phyloP scores from a whole-genome alignment of 2,888 invertebrate genomes.

The Spatulosminthurus flaviceps region DNA sequence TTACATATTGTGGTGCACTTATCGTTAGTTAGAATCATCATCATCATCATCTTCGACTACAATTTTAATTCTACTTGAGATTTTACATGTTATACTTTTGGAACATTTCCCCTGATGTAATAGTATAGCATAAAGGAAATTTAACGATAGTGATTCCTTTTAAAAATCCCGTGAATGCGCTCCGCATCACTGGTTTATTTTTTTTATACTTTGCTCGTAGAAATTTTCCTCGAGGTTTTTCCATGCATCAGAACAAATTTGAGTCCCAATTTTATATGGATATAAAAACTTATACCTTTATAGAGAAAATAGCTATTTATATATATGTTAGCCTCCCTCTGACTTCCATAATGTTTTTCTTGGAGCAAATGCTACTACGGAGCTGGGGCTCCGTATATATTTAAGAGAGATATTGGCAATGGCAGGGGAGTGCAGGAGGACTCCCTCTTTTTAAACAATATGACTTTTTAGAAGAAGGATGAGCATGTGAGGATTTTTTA shows the following conservation, averaged over 20 bases:
- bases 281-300: too few species aligned
- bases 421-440: background rate
- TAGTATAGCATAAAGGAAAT: background rate
- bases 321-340: too few species aligned
- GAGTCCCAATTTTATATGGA: background rate
- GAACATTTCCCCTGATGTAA: too few species aligned
- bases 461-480: slow-evolving; percentile 37
- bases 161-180: background rate
- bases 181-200: background rate
- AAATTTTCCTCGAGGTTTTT: background rate
- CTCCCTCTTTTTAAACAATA: slow-evolving; percentile 27
- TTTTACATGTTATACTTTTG: slow-evolving; percentile 10
- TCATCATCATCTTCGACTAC: too few species aligned
- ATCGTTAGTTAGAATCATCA: slow-evolving; percentile 27
- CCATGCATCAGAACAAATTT: background rate
- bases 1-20: background rate
- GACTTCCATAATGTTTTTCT: too few species aligned
- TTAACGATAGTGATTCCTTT: slow-evolving; percentile 1
- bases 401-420: slow-evolving; percentile 11
- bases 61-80: slow-evolving; percentile 21
- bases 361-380: too few species aligned
- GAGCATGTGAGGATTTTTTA: slow-evolving; percentile 33
- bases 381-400: too few species aligned
- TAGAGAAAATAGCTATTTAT: too few species aligned
- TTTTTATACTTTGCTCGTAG: too few species aligned